Evolutionary conservation across 1,140 invertebrate genomes (phyloP).

Genomic region (Diorhabda carinulata): DNA sequence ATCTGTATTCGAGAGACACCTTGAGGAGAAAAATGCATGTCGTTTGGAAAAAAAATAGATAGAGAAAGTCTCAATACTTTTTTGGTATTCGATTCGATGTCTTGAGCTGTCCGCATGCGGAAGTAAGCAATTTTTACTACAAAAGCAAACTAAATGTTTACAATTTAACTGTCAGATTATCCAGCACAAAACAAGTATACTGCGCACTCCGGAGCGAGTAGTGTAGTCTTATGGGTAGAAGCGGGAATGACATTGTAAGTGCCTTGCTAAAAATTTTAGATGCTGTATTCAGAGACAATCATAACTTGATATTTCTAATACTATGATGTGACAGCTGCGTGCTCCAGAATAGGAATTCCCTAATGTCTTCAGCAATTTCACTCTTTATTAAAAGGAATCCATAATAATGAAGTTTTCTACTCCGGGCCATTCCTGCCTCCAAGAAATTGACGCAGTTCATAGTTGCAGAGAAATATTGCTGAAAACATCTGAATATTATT

Average conservation of each 20-base stretch:
- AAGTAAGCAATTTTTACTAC: conserved; percentile 33
- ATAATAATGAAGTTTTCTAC: conserved; percentile 39
- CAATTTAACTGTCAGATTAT: conserved; percentile 33
- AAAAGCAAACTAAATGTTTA: conserved; percentile 34
- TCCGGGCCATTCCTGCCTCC: conserved; percentile 35
- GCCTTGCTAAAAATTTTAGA: conserved; percentile 32
- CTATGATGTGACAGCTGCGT: conserved; percentile 36
- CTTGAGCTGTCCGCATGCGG: conserved; percentile 29
- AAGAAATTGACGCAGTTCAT: conserved; percentile 37
- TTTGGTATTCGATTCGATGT: conserved; percentile 30
- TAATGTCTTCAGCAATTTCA: conserved; percentile 30
- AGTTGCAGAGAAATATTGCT: conserved; percentile 35
- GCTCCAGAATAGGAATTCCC: conserved; percentile 12
- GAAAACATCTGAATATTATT: conserved; percentile 32
- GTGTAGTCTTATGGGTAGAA: conserved; percentile 24
- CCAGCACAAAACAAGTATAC: conserved; percentile 27
- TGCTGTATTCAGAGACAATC: conserved; percentile 11
- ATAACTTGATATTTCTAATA: conserved; percentile 5
- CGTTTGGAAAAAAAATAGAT: conserved; percentile 24
- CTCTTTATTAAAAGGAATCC: conserved; percentile 27
- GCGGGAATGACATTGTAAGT: conserved; percentile 35
- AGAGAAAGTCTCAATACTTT: conserved; percentile 6
- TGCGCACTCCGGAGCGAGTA: conserved; percentile 34
- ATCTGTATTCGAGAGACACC: conserved; percentile 13
- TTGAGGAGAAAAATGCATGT: conserved; percentile 14